Evolutionary conservation across 2,113 vertebrate species (phyloP).

Genomic region (Murina feae): DNA sequence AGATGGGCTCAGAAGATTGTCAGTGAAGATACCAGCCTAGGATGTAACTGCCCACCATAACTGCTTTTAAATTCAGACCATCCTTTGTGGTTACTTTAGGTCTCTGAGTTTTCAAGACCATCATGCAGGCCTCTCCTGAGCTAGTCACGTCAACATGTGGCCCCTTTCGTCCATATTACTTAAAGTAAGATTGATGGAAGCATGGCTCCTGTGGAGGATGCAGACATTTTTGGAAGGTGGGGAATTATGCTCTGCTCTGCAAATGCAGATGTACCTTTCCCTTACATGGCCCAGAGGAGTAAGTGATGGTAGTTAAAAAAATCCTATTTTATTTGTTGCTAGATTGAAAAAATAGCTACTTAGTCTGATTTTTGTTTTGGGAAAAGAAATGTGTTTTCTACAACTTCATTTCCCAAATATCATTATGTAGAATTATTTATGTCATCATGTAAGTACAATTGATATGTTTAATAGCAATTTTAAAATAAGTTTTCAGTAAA

Average conservation of each 20-base stretch:
- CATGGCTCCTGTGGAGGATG: not conserved
- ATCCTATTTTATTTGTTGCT: not conserved
- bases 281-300: not conserved
- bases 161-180: too few species aligned
- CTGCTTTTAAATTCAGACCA: too few species aligned
- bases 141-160: too few species aligned
- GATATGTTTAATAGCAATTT: not conserved
- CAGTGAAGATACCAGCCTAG: too few species aligned
- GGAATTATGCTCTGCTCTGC: not conserved
- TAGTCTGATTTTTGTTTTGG: not conserved
- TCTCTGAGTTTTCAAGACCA: too few species aligned
- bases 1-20: too few species aligned
- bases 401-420: not conserved
- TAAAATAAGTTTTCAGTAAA: not conserved
- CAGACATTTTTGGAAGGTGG: not conserved
- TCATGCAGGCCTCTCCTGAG: too few species aligned
- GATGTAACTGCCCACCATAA: too few species aligned
- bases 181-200: not conserved
- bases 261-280: not conserved
- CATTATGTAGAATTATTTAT: constrained; percentile 1
- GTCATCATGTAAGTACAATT: constrained; percentile 21
- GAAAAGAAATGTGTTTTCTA: not conserved
- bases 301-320: not conserved
- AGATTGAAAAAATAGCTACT: not conserved
- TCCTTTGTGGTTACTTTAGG: too few species aligned